Conservation (phyloP, 1,140 invertebrate genomes). For the Lycorma delicatula region DNA sequence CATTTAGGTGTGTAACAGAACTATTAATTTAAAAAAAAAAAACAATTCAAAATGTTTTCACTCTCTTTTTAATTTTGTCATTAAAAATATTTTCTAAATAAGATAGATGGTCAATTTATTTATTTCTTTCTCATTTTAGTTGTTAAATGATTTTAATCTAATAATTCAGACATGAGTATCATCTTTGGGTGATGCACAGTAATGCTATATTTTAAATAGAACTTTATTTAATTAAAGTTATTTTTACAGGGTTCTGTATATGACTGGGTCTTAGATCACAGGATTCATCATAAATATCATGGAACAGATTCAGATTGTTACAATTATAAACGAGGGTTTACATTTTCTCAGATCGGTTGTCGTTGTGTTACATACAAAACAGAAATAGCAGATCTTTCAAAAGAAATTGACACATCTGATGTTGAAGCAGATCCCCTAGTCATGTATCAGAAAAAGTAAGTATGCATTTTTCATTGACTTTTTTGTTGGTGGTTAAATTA, state of each 20-base stretch:
- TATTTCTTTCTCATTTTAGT: too few species aligned
- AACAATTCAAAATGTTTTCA: too few species aligned
- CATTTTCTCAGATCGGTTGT: slow-evolving; percentile 67
- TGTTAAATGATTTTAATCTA: too few species aligned
- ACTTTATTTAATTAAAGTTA: too few species aligned
- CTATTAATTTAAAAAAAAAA: too few species aligned
- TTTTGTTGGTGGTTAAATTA: neutral
- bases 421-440: slow-evolving; percentile 74
- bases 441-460: slow-evolving; percentile 70
- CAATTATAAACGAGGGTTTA: slow-evolving; percentile 75
- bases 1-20: too few species aligned
- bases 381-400: slow-evolving; percentile 57
- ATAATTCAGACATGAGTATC: too few species aligned
- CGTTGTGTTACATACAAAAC: slow-evolving; percentile 55
- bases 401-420: slow-evolving; percentile 75
- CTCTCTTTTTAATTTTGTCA: too few species aligned
- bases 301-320: slow-evolving; percentile 86
- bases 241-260: slow-evolving; percentile 60
- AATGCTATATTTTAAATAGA: too few species aligned
- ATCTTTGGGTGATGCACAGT: too few species aligned
- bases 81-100: too few species aligned
- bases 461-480: neutral
- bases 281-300: slow-evolving; percentile 82
- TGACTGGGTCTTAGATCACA: slow-evolving; percentile 70
- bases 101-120: too few species aligned